Conservation (phyloP, 1,140 invertebrate genomes). For the Hyles vespertilio region DNA sequence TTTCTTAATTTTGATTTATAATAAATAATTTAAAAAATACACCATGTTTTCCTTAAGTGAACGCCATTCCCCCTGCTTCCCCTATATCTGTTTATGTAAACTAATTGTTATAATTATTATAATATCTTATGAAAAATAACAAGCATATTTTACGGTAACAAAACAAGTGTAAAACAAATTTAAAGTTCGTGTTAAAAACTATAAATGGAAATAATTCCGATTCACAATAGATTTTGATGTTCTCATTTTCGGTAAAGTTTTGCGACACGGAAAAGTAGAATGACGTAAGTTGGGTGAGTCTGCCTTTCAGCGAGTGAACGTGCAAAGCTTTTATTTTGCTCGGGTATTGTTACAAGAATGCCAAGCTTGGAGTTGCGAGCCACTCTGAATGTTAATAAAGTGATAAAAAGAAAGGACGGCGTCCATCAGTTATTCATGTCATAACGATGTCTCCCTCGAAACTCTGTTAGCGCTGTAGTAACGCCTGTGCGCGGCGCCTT, state of each 20-base stretch:
- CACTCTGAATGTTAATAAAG: slow-evolving; percentile 63
- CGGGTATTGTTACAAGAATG: slow-evolving; percentile 61
- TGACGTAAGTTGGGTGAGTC: slow-evolving; percentile 41
- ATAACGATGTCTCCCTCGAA: slow-evolving; percentile 38
- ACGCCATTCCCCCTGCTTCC: too few relatives aligned
- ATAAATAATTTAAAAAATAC: too few relatives aligned
- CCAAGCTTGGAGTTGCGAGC: slow-evolving; percentile 48
- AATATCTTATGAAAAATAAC: too few relatives aligned
- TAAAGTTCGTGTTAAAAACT: too few relatives aligned
- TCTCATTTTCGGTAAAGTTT: slow-evolving; percentile 18
- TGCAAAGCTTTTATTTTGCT: slow-evolving; percentile 64
- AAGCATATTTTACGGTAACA: too few relatives aligned
- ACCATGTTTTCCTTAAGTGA: too few relatives aligned
- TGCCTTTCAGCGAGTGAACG: slow-evolving; percentile 58
- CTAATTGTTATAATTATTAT: too few relatives aligned
- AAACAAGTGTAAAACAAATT: too few relatives aligned
- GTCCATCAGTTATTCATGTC: slow-evolving; percentile 61
- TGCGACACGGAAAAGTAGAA: slow-evolving; percentile 13
- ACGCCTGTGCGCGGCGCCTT: slow-evolving; percentile 4
- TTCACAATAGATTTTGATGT: slow-evolving; percentile 23
- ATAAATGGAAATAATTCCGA: slow-evolving; percentile 1
- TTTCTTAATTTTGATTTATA: too few relatives aligned
- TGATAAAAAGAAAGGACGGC: slow-evolving; percentile 40
- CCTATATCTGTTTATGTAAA: too few relatives aligned
- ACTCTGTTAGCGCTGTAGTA: slow-evolving; percentile 31